Percentiles rank a stretch among this genome's conserved stretches.
phyloP scores from a whole-genome alignment of 2,888 invertebrate genomes.

The Allophyes oxyacanthae region DNA sequence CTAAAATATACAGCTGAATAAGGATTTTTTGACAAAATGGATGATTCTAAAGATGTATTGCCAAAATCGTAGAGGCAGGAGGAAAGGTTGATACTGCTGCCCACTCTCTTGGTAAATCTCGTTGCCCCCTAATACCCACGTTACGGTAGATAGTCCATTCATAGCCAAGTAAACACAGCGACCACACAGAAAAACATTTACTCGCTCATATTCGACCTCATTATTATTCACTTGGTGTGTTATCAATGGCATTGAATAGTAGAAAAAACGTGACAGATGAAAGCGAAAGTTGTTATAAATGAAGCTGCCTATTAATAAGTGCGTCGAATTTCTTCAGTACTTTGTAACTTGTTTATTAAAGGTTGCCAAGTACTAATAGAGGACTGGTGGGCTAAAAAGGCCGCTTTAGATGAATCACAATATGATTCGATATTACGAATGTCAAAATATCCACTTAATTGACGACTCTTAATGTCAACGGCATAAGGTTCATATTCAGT shows the following conservation, averaged over 20 bases:
- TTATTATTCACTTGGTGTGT: conserved; percentile 33
- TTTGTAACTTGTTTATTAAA: conserved; percentile 19
- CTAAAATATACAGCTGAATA: no score
- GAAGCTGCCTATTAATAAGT: conserved; percentile 31
- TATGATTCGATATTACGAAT: no score
- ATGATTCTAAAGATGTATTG: no score
- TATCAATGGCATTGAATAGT: conserved; percentile 41
- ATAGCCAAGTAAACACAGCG: not conserved
- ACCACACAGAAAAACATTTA: conserved; percentile 4
- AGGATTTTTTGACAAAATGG: no score
- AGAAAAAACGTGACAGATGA: conserved; percentile 28
- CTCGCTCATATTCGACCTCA: conserved; percentile 10
- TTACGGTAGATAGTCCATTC: not conserved
- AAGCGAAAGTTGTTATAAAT: conserved; percentile 41
- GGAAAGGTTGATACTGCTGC: no score
- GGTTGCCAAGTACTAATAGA: conserved; percentile 15
- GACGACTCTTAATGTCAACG: no score
- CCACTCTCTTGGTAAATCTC: no score
- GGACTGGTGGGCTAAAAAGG: no score
- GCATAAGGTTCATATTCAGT: not conserved
- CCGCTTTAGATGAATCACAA: no score
- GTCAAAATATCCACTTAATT: no score
- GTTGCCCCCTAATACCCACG: no score
- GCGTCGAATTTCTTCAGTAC: conserved; percentile 31
- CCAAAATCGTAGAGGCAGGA: no score